These are phyloP conservation scores for Drosophila melanica DNA, from an alignment of 1,140 invertebrate species.

Conservation along the genomic window DNA sequence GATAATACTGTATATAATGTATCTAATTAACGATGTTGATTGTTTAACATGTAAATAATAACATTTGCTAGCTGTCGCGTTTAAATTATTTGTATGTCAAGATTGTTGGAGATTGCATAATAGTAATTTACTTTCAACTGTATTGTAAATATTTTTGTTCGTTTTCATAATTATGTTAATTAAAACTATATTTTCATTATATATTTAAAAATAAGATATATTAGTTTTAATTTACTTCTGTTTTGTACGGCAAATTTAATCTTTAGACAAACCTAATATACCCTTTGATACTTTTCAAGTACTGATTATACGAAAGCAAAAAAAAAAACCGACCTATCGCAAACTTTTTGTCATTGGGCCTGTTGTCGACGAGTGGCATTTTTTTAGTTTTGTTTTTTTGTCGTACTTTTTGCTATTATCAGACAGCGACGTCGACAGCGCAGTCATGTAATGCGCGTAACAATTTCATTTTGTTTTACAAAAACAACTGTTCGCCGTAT, in stretches of 20 bases:
- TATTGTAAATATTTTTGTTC: too few relatives aligned
- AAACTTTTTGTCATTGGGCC: constrained; percentile 76
- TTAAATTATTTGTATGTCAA: too few relatives aligned
- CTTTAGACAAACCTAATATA: neutral
- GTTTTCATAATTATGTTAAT: neutral
- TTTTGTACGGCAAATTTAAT: too few relatives aligned
- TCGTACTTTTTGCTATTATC: constrained; percentile 57
- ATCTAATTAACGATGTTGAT: too few relatives aligned
- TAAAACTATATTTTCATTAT: too few relatives aligned
- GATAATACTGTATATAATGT: too few relatives aligned
- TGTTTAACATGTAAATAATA: too few relatives aligned
- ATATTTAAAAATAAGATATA: too few relatives aligned
- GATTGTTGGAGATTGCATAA: too few relatives aligned
- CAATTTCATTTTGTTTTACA: constrained; percentile 69
- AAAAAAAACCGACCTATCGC: constrained; percentile 71
- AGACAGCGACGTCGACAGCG: constrained; percentile 45
- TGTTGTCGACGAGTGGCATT: constrained; percentile 36
- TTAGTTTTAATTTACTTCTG: too few relatives aligned
- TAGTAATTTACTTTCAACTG: too few relatives aligned
- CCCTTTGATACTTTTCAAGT: neutral
- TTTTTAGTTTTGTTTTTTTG: constrained; percentile 43
- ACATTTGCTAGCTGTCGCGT: too few relatives aligned
- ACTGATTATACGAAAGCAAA: neutral
- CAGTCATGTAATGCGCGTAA: constrained; percentile 55
- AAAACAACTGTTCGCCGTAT: constrained; percentile 38